Evolutionary conservation across 92 coral and sea anemone species (phyloP).

Genomic region (Meandrina meandrites): DNA sequence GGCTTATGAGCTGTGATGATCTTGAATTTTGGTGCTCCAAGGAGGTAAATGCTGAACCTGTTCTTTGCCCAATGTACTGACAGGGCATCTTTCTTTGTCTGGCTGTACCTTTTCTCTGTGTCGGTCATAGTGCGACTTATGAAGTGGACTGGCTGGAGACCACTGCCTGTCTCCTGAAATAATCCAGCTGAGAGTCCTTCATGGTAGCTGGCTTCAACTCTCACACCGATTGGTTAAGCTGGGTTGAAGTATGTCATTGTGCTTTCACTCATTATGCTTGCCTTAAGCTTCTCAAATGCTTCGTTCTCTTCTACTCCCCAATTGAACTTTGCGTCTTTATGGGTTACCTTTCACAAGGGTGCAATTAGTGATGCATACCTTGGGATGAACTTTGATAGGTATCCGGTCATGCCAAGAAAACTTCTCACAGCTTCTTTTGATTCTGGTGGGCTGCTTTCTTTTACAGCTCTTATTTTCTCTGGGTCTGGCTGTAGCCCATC

Average conservation of each 20-base stretch:
- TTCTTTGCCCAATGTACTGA: constrained; percentile 65
- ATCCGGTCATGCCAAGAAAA: constrained; percentile 62
- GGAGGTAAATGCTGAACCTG: constrained; percentile 62
- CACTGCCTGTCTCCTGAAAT: constrained; percentile 50
- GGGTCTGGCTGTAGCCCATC: constrained; percentile 48
- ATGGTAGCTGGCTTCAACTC: constrained; percentile 64
- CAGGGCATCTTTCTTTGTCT: constrained; percentile 66
- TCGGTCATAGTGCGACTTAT: constrained; percentile 67
- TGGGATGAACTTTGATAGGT: constrained; percentile 66
- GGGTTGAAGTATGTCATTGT: constrained; percentile 61
- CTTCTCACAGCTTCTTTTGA: constrained; percentile 61
- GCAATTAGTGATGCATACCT: constrained; percentile 61
- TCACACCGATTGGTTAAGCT: constrained; percentile 27
- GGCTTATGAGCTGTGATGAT: constrained; percentile 64
- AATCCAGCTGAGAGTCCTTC: constrained; percentile 61
- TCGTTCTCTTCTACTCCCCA: constrained; percentile 49
- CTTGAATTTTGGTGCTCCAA: constrained; percentile 62
- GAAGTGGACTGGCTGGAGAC: constrained; percentile 67
- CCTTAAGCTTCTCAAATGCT: constrained; percentile 51
- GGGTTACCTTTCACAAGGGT: constrained; percentile 54
- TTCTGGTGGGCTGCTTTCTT: constrained; percentile 52
- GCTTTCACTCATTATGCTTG: constrained; percentile 48
- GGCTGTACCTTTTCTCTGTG: constrained; percentile 57
- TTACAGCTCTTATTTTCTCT: constrained; percentile 57
- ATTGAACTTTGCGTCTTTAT: constrained; percentile 49